Percentiles rank a stretch among this genome's conserved stretches.
Evolutionary conservation across 1,140 invertebrate species (phyloP).

Genomic region (Scaptodrosophila lebanonensis): DNA sequence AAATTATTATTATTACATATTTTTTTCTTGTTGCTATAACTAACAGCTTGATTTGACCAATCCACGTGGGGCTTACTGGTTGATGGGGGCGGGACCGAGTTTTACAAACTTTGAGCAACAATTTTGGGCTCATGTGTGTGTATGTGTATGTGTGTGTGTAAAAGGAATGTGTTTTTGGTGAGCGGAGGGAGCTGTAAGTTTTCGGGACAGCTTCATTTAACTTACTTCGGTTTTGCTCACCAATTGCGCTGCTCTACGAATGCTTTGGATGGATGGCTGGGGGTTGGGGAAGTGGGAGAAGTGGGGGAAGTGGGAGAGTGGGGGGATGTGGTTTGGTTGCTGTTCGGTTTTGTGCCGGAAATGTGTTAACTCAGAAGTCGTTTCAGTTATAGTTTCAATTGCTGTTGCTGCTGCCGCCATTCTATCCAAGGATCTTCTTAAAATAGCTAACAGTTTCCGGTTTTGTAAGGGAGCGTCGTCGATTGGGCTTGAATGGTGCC

Average conservation of each 20-base stretch:
- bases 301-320: neutral
- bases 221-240: constrained; percentile 51
- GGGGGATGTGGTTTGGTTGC: neutral
- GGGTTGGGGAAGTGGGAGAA: neutral
- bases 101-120: constrained; percentile 40
- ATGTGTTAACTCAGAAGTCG: constrained; percentile 42
- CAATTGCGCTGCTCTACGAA: constrained; percentile 47
- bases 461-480: constrained; percentile 74
- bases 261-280: constrained; percentile 1
- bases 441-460: constrained; percentile 76
- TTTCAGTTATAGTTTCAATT: constrained; percentile 41
- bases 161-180: constrained; percentile 1
- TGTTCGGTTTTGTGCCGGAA: constrained; percentile 21
- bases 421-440: constrained; percentile 76
- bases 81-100: constrained; percentile 11
- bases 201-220: constrained; percentile 47
- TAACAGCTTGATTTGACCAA: constrained; percentile 53
- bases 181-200: neutral
- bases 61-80: neutral
- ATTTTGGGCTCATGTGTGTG: neutral
- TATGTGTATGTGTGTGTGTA: neutral
- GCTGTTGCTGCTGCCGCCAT: neutral
- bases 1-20: constrained; percentile 50
- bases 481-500: constrained; percentile 75
- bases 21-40: constrained; percentile 61